Evolutionary conservation across 2,797 vertebrate species (phyloP), one percentile per base, ranked within the genome.

Genomic region (Xyrichtys novacula): DNA sequence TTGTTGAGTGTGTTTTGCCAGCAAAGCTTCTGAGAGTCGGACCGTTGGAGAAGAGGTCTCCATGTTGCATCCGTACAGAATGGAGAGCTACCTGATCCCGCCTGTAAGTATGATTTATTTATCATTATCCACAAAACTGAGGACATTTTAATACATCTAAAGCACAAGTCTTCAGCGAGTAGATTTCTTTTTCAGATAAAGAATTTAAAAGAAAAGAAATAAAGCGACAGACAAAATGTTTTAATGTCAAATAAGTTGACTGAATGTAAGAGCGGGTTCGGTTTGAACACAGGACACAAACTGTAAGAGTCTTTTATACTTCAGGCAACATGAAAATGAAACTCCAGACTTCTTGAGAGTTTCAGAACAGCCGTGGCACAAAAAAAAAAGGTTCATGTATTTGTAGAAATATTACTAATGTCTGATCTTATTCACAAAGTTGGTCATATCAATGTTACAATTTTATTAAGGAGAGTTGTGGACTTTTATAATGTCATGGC

Each of bases 61-160:
- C 94, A 98, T 98, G 97, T 96, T 98, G 94, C 96, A 97, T 95
- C 92, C 96, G 83, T 96, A 95, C 95, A 98, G 96, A 95, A 99
- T 99, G 98, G 98, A 99, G 95, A 97, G 96, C 93, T 99, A 98
- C 89, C 95, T 99, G 92, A 95, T 98, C 92, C 91, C 96, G 80
- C 94, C 96, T 90, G 97, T 99, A 82, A 98, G 97, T 98, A 97
- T 88, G 8, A 22, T 56, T 67, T 69, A 72, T 76, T 55, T 71
- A 47, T 81, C 48, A 28, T 49, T 16, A 62, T 8, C 40, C 28
- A 58, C 32, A 60, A n/a, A 14, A 60, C 12, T n/a, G 0, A 1
- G 20, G 14, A 60, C 20, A 26, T 15, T 58, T 26, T 63, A 1
- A 16, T 28, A 28, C 9, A 17, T 55, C 11, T 28, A n/a, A 58